Percentiles rank a stretch among this genome's conserved stretches.
Evolutionary conservation across 2,888 invertebrate genomes (phyloP).

Genomic region (Idaea aversata): DNA sequence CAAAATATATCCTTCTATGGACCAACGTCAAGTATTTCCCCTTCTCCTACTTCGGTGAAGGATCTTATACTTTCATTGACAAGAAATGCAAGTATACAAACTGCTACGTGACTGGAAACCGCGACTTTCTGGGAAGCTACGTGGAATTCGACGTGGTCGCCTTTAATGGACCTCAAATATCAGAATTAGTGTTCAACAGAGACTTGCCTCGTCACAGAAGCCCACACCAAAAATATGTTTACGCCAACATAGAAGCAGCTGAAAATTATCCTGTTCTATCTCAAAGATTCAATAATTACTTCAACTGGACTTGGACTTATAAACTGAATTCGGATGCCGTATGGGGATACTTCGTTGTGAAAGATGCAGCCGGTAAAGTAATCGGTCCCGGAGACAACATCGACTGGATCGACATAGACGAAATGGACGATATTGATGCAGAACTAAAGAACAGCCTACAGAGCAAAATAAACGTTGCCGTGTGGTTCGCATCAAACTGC

Average conservation of each 20-base stretch:
- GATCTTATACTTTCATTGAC: slow-evolving; percentile 44
- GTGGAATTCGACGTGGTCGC: slow-evolving; percentile 51
- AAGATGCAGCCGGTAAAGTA: slow-evolving; percentile 40
- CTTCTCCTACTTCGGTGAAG: slow-evolving; percentile 50
- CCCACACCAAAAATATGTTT: slow-evolving; percentile 55
- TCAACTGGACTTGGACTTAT: slow-evolving; percentile 71
- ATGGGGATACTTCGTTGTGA: slow-evolving; percentile 55
- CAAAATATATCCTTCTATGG: slow-evolving; percentile 60
- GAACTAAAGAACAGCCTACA: slow-evolving; percentile 33
- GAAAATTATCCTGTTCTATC: slow-evolving; percentile 49
- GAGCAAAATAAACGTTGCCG: slow-evolving; percentile 45
- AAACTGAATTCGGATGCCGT: slow-evolving; percentile 54
- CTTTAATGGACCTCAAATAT: slow-evolving; percentile 53
- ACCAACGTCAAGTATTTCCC: slow-evolving; percentile 46
- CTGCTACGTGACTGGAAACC: slow-evolving; percentile 56
- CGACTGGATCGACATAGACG: slow-evolving; percentile 39
- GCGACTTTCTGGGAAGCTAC: slow-evolving; percentile 39
- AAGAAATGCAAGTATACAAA: slow-evolving; percentile 53
- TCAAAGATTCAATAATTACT: slow-evolving; percentile 47
- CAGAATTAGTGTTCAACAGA: slow-evolving; percentile 15
- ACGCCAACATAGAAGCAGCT: slow-evolving; percentile 56
- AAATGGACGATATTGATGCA: slow-evolving; percentile 38
- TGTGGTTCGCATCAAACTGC: slow-evolving; percentile 63
- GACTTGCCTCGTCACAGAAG: slow-evolving; percentile 42
- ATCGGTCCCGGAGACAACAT: slow-evolving; percentile 47